Conservation (phyloP, 2,888 invertebrate species). For the Cryptus armator region DNA sequence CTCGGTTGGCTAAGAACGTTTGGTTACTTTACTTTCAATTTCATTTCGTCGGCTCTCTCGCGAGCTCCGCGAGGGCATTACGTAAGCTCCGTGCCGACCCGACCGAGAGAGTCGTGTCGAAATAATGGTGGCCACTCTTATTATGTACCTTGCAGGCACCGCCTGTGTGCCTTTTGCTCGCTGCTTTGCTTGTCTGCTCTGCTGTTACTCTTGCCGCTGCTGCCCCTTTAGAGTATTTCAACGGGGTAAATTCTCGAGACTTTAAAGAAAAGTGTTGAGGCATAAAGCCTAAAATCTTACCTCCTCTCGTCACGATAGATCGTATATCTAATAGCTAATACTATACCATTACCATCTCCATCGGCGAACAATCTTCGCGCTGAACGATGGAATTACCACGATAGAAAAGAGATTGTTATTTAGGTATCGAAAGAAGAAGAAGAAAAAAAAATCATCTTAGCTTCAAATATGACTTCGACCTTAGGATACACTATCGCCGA, state of each 20-base stretch:
- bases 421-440: background rate
- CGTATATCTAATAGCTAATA: constrained; percentile 19
- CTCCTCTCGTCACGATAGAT: constrained; percentile 34
- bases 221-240: constrained; percentile 68
- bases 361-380: constrained; percentile 26
- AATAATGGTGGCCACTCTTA: constrained; percentile 84
- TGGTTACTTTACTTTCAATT: constrained; percentile 84
- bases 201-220: constrained; percentile 62
- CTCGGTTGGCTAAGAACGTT: constrained; percentile 73
- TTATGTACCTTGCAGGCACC: constrained; percentile 77
- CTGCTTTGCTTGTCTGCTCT: constrained; percentile 44
- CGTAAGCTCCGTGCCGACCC: constrained; percentile 78
- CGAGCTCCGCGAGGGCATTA: constrained; percentile 73
- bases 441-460: background rate
- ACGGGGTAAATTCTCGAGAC: constrained; percentile 41
- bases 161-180: constrained; percentile 55
- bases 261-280: constrained; percentile 35
- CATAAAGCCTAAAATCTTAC: constrained; percentile 39
- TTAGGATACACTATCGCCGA: background rate
- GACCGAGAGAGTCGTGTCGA: constrained; percentile 80
- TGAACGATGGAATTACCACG: constrained; percentile 5
- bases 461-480: background rate
- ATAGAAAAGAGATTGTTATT: background rate
- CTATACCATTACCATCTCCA: background rate
- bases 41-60: constrained; percentile 81